Conservation (phyloP, 2,797 vertebrate genomes). For the Hippoglossus hippoglossus region DNA sequence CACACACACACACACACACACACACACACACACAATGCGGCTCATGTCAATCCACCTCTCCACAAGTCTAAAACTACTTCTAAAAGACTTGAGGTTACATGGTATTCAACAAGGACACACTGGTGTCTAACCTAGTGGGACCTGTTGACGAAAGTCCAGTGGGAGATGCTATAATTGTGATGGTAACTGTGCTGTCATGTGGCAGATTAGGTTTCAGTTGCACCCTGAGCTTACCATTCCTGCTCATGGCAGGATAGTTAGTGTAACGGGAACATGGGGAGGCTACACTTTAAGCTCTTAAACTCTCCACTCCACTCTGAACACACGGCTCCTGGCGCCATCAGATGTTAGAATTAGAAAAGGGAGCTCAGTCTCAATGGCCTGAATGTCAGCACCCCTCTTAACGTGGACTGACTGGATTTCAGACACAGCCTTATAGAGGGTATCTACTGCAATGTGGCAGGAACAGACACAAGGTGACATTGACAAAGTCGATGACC, state of each 20-base stretch:
- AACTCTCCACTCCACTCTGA: constrained; percentile 57
- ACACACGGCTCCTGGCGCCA: constrained; percentile 54
- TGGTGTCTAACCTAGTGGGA: constrained; percentile 46
- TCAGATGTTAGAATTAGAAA: constrained; percentile 72
- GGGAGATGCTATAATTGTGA: constrained; percentile 66
- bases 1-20: no score
- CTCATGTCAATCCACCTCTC: constrained; percentile 4
- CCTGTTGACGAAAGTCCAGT: constrained; percentile 66
- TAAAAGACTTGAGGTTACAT: constrained; percentile 14
- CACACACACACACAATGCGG: background rate
- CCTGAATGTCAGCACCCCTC: constrained; percentile 51
- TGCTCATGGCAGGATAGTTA: constrained; percentile 61
- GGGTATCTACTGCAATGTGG: constrained; percentile 17
- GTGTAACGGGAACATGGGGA: constrained; percentile 50
- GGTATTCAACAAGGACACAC: constrained; percentile 22
- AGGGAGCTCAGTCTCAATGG: constrained; percentile 48
- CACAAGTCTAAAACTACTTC: constrained; percentile 9
- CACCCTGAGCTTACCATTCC: constrained; percentile 66
- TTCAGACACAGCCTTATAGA: constrained; percentile 52
- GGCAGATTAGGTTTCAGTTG: constrained; percentile 71
- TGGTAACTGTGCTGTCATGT: constrained; percentile 77
- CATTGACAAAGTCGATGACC: constrained; percentile 26
- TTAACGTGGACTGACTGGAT: constrained; percentile 54
- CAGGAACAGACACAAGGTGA: background rate
- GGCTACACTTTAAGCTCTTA: constrained; percentile 60